Conservation (phyloP, 2,113 vertebrate genomes). For the Hippocampus zosterae region DNA sequence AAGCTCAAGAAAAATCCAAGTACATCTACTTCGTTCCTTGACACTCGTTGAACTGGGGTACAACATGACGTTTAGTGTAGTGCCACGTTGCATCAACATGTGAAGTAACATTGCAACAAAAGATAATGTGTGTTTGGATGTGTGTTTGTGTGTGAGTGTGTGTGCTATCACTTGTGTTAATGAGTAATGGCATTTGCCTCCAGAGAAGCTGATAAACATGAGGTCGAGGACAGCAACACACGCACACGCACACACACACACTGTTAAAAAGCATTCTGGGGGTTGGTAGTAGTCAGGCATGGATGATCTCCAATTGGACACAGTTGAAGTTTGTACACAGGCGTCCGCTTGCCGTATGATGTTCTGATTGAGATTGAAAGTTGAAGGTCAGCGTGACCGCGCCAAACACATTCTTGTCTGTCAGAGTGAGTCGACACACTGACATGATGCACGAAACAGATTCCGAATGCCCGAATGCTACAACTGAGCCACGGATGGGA, state of each 20-base stretch:
- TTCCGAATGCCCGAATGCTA: not conserved
- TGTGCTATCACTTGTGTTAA: constrained; percentile 52
- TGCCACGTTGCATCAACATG: not conserved
- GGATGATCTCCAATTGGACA: not conserved
- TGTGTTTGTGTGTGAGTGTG: constrained; percentile 11
- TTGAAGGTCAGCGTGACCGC: not conserved
- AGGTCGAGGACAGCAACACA: constrained; percentile 40
- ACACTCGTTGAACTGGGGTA: not conserved
- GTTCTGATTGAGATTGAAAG: not conserved
- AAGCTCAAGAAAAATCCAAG: not conserved
- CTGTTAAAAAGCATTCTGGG: not conserved
- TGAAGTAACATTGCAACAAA: not conserved
- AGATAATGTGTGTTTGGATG: constrained; percentile 40
- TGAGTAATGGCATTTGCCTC: constrained; percentile 63
- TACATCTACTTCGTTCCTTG: not conserved
- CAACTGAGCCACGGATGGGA: not conserved
- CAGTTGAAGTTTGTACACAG: not conserved
- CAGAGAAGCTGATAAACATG: constrained; percentile 53
- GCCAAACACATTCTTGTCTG: not conserved
- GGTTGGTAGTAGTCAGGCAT: not conserved
- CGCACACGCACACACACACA: constrained; percentile 9
- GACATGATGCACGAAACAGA: not conserved
- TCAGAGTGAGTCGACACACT: not conserved
- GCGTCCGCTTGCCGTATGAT: not conserved
- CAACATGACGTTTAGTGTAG: not conserved